Evolutionary conservation across 2,888 invertebrate genomes (phyloP), one percentile per base, ranked within the genome.

Genomic region (Gastracanthus pulcherrimus): DNA sequence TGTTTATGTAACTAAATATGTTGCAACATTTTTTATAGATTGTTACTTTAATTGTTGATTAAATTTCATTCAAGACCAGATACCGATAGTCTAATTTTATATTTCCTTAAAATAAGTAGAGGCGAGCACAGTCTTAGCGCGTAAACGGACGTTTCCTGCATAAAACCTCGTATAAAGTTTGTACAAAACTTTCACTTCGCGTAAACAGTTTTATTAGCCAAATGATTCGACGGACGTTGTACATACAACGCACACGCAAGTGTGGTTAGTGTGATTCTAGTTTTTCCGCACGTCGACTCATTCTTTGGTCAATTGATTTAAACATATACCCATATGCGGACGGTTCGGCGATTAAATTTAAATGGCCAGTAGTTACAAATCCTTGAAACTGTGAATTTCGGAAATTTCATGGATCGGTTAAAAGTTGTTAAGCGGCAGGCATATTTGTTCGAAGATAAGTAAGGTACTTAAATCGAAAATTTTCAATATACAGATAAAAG

Each of bases 181-280:
- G 16, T 11, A 16, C n/a, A 60, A 34, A 60, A n/a, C 58, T 41
- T 58, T 26, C 38, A 55, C 29, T 36, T 19, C 16, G 29, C 71
- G 31, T 72, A 55, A 72, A 72, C 58, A 29, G 58, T 72, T 72
- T 72, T 60, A 72, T 60, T 58, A 72, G 55, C 9, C 38, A 55
- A 71, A 51, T 55, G n/a, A 36, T 36, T 9, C 38, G 29, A 31
- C 55, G 26, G 38, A 19, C 48, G 29, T 51, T 51, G 34, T n/a
- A 31, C 31, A 48, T 19, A 19, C 9, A 11, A 7, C 9, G 48
- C 11, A 26, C 34, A 11, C 38, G n/a, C 62, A 29, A 58, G 66
- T 23, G 1, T 13, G 23, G 11, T 13, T n/a, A n/a, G n/a, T n/a
- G 45, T 38, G 11, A n/a, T 23, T 58, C 38, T 66, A 13, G 64